Evolutionary conservation across 2,113 vertebrate species (phyloP).

Genomic region (Pitta sordida): DNA sequence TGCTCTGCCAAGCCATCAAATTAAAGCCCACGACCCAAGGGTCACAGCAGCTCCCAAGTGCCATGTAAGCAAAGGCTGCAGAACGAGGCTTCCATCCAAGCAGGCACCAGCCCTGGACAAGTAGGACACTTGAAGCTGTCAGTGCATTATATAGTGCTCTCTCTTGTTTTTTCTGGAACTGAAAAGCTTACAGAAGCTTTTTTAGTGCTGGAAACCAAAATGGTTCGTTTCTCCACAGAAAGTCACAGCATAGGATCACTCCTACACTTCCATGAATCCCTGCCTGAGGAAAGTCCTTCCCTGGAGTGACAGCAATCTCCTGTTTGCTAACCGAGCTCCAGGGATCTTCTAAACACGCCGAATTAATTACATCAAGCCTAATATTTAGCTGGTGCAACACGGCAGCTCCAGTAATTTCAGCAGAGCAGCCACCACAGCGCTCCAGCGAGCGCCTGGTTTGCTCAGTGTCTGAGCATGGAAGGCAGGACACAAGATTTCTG

Average conservation of each 20-base stretch:
- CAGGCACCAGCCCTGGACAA: neutral
- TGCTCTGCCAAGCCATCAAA: conserved; percentile 43
- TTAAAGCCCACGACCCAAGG: conserved; percentile 27
- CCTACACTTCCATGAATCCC: conserved; percentile 1
- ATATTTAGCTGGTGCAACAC: conserved; percentile 16
- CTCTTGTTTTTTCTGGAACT: neutral
- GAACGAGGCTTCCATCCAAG: conserved; percentile 44
- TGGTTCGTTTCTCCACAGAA: conserved; percentile 6
- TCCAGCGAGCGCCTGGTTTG: neutral
- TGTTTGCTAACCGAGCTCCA: conserved; percentile 41
- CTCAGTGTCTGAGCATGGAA: neutral
- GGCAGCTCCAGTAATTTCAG: neutral
- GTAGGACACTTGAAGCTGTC: neutral
- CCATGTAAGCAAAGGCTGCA: conserved; percentile 23
- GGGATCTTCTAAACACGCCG: conserved; percentile 10
- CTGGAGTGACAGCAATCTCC: conserved; percentile 29
- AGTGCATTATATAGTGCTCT: neutral
- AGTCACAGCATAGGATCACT: neutral
- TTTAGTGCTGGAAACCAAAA: neutral
- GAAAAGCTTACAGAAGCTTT: conserved; percentile 14
- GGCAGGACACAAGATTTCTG: neutral
- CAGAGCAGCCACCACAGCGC: neutral
- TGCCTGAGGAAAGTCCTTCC: conserved; percentile 16
- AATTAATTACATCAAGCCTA: conserved; percentile 9
- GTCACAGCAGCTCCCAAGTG: conserved; percentile 25